Percentiles rank a stretch among this genome's conserved stretches.
Conservation (phyloP, 2,888 invertebrate species). For the Coecobrya sp. region DNA sequence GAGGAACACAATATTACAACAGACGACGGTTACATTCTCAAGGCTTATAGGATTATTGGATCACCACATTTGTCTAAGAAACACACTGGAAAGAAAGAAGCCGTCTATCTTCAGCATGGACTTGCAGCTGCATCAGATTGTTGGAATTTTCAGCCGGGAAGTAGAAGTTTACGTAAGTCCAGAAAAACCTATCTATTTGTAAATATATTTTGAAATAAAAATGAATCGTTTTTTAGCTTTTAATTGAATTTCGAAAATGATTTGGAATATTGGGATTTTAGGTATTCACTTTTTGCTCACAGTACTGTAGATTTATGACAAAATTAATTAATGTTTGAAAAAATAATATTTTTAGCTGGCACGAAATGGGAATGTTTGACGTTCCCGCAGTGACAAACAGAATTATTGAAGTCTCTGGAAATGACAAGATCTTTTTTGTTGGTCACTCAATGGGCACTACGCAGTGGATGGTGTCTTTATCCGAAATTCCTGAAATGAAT, state of each 20-base stretch:
- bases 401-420: background rate
- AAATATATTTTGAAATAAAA: no score
- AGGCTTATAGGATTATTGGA: conserved; percentile 47
- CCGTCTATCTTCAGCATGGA: conserved; percentile 68
- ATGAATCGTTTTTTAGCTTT: background rate
- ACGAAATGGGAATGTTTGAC: conserved; percentile 70
- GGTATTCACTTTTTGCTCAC: conserved; percentile 25
- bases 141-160: conserved; percentile 68
- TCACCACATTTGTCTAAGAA: background rate
- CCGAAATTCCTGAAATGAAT: no score
- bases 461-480: no score
- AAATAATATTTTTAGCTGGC: background rate
- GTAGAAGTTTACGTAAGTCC: conserved; percentile 65
- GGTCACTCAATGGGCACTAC: background rate
- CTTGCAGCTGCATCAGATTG: conserved; percentile 51
- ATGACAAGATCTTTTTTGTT: background rate
- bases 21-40: conserved; percentile 73
- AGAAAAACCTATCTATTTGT: background rate
- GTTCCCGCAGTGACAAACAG: conserved; percentile 29
- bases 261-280: conserved; percentile 67
- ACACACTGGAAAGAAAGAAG: background rate
- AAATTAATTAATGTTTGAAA: background rate
- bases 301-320: background rate
- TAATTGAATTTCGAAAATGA: background rate
- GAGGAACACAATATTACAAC: conserved; percentile 42